Evolutionary conservation across 2,888 invertebrate species (phyloP), one percentile per base, ranked within the genome.

Genomic region (Chaitophorus viminalis): DNA sequence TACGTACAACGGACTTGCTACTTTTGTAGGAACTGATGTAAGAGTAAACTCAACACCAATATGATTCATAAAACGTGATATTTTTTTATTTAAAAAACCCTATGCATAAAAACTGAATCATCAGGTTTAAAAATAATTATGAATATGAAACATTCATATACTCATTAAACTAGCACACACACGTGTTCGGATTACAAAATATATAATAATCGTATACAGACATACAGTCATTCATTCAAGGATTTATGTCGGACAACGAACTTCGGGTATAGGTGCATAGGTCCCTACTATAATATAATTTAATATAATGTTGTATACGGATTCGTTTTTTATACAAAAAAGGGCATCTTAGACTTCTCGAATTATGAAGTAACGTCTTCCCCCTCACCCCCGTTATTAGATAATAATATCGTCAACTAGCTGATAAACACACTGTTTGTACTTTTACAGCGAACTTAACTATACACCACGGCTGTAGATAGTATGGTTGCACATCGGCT

Each of bases 111-210:
- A 79, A 36, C 54, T 60, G 36, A 79, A 79, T 60, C 78, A 79
- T n/a, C 54, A 25, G 9, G n/a, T 8, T 60, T 65, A 36, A 36
- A 60, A 79, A 60, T n/a, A 77, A 60, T 21, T 21, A 21, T 60
- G 18, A 21, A 4, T 21, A 60, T 21, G 18, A 18, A 60, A 11
- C n/a, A n/a, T 25, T 25, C 21, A 25, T 25, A 25, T 60, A 68
- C 8, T 25, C 68, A 68, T 25, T 33, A 60, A 78, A 78, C 25
- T 78, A 18, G 54, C 78, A 78, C 54, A 60, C 54, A 60, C 54
- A 21, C 78, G 33, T 78, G 54, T 65, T 79, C 36, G 9, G n/a
- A 25, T 79, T 79, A 60, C 60, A 65, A n/a, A 79, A 21, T n/a
- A 36, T n/a, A n/a, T n/a, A n/a, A n/a, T n/a, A 52, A 1, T 77